phyloP scores from a whole-genome alignment of 2,797 vertebrate genomes.

The Melanotaenia trifasciata region DNA sequence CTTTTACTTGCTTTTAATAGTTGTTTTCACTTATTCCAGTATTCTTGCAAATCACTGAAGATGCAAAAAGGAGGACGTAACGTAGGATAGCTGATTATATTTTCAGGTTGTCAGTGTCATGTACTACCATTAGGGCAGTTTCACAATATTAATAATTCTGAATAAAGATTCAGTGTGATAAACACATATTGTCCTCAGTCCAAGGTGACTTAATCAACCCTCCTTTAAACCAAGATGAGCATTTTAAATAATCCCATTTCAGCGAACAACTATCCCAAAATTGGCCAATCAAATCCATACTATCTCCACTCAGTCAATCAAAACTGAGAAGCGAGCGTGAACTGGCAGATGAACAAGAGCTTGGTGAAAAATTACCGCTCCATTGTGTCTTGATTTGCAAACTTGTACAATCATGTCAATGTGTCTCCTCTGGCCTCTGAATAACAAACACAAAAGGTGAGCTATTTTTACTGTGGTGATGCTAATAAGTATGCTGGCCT shows the following conservation, averaged over 20 bases:
- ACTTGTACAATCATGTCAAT: constrained; percentile 66
- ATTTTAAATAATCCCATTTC: constrained; percentile 17
- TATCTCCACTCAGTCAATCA: constrained; percentile 66
- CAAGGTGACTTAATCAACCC: not conserved
- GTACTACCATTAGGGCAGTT: not conserved
- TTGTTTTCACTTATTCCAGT: too few relatives aligned
- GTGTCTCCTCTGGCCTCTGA: constrained; percentile 49
- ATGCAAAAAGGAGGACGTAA: not conserved
- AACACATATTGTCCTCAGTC: not conserved
- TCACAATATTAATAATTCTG: not conserved
- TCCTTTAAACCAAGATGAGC: not conserved
- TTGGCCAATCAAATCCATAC: constrained; percentile 63
- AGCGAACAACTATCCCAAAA: constrained; percentile 47
- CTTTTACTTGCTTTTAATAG: too few relatives aligned
- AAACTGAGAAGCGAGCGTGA: constrained; percentile 33
- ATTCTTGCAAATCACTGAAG: not conserved
- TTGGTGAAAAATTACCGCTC: constrained; percentile 58
- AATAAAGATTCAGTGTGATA: not conserved
- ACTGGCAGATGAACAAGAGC: constrained; percentile 53
- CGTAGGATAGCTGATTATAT: not conserved
- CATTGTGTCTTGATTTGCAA: constrained; percentile 74
- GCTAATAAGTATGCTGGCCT: constrained; percentile 52
- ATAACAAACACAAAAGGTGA: constrained; percentile 65
- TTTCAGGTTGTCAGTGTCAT: not conserved
- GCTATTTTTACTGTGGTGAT: constrained; percentile 57